A percentile compares a stretch with the other conserved stretches of the same genome.
phyloP scores from a whole-genome alignment of 2,888 invertebrate species.

The Pyrrhosoma nymphula region DNA sequence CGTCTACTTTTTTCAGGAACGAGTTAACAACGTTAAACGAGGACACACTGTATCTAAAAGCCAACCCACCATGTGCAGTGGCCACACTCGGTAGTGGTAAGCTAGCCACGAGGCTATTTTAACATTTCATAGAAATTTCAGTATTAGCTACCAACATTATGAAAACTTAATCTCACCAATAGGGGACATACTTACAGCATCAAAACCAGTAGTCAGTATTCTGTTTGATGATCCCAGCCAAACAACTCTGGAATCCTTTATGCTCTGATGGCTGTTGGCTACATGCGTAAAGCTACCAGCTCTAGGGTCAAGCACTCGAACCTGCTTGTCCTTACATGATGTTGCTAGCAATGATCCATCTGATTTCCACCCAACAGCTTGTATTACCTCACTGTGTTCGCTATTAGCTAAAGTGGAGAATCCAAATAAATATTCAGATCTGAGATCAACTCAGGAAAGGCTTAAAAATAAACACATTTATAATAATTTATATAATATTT shows the following conservation, averaged over 20 bases:
- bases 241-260: conserved; percentile 93
- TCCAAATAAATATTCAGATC: not conserved
- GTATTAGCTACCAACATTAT: not conserved
- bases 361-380: conserved; percentile 93
- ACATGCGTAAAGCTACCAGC: conserved; percentile 77
- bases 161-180: not conserved
- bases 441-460: no score
- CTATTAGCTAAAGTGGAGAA: conserved; percentile 80
- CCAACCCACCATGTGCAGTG: no score
- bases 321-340: conserved; percentile 94
- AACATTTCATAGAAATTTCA: no score
- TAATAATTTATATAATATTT: no score
- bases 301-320: conserved; percentile 92
- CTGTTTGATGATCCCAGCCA: conserved; percentile 93
- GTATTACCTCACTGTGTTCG: conserved; percentile 92
- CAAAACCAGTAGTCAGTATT: conserved; percentile 94
- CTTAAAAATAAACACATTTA: not conserved
- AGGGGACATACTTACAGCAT: conserved; percentile 80
- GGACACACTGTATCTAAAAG: no score
- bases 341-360: conserved; percentile 91
- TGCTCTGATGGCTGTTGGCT: conserved; percentile 90
- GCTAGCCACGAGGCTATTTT: no score
- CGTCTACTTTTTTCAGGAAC: no score
- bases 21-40: no score
- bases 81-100: no score